Base-by-base conservation (phyloP, 2,113 vertebrate genomes). In the Peucedramus taeniatus region DNA sequence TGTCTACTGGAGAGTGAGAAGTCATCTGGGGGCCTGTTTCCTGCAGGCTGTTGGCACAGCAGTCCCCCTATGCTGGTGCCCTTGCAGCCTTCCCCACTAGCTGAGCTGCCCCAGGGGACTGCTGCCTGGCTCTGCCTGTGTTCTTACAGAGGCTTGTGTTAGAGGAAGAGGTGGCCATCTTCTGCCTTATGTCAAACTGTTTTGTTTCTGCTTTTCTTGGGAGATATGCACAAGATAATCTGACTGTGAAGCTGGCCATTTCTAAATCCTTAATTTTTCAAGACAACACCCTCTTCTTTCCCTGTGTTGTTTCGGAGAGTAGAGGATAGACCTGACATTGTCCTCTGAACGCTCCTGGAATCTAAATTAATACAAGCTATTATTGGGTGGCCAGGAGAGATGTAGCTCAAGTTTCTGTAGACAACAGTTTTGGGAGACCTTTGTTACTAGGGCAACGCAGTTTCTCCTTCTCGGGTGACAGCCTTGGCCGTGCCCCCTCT, bases 351-450 rank as follows among this genome's bases (percentile, higher is more conserved):
- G 3, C 42, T 90, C 15, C 19, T 22, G 31, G 66, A 91, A 88
- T 97, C 47, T 49, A 76, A 94, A 95, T 83, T 90, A 85, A 87
- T 74, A n/a, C 1, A 6, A 80, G 64, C 71, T 86, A 57, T 87
- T 84, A 74, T 42, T 93, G 57, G 45, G 50, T 66, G 63, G 37
- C 78, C 35, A 61, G 82, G 78, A 79, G 50, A 87, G 74, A 60
- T 59, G 57, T 70, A 76, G 89, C 78, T 94, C 89, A 74, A 57
- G 71, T 90, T 96, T 93, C 91, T 83, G 45, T 16, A 85, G 91
- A 76, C 74, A 82, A 53, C 39, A 65, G 81, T 92, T 96, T 94
- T 85, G 53, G 30, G 74, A 89, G 84, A 66, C 63, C 78, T 95
- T 76, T 44, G 74, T 97, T 91, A 59, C 91, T 27, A 81, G 74